Percentiles rank a stretch among this genome's conserved stretches.
Evolutionary conservation across 2,797 vertebrate species (phyloP).

Genomic region (Nothura maculosa): DNA sequence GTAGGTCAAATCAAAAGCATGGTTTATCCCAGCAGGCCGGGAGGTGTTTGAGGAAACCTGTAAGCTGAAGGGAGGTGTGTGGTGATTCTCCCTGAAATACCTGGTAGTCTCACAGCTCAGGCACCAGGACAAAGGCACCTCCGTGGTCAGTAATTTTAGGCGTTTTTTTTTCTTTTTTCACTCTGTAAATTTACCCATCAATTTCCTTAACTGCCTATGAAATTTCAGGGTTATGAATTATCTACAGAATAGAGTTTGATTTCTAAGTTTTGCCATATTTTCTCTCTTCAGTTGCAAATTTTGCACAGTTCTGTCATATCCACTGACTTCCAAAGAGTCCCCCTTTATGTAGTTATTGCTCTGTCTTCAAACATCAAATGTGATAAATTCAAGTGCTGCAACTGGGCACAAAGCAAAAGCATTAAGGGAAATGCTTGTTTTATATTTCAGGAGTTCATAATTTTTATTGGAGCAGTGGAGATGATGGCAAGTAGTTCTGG

Average conservation of each 20-base stretch:
- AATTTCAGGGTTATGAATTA: not conserved
- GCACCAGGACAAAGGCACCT: accelerated
- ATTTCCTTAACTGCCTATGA: accelerated
- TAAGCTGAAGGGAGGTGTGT: accelerated
- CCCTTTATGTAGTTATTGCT: not conserved
- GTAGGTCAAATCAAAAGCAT: accelerated
- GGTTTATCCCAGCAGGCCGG: not conserved
- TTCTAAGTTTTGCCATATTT: not conserved
- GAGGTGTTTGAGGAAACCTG: accelerated
- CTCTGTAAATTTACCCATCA: accelerated
- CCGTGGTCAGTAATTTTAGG: accelerated
- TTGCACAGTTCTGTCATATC: not conserved
- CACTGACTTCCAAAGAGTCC: not conserved
- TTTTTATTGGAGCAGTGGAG: not conserved
- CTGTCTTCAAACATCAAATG: not conserved
- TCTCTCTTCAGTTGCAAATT: not conserved
- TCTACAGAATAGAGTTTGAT: accelerated
- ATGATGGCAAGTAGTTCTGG: not conserved
- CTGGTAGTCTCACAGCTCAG: accelerated
- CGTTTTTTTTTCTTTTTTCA: accelerated
- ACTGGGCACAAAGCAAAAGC: not conserved
- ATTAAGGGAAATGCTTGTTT: not conserved
- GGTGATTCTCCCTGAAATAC: not conserved
- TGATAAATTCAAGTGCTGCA: not conserved
- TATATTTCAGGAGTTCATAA: not conserved